Conservation (phyloP, 2,888 invertebrate species). For the Drosophila paramelanica region DNA sequence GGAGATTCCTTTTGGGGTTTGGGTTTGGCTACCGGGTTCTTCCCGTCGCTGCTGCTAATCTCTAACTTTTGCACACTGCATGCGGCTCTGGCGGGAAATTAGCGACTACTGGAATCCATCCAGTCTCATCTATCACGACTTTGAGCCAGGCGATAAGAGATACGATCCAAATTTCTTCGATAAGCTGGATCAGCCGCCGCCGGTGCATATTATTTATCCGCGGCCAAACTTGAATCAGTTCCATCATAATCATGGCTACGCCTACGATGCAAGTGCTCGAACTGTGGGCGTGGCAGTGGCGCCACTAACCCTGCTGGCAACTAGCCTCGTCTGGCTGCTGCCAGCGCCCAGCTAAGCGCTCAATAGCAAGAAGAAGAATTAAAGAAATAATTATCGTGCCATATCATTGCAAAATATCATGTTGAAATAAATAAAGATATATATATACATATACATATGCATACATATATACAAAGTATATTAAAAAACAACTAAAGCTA, state of each 20-base stretch:
- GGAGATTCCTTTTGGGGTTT: neutral
- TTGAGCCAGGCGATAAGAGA: slow-evolving; percentile 82
- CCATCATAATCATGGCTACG: slow-evolving; percentile 46
- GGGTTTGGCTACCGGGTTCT: neutral
- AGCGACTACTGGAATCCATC: slow-evolving; percentile 87
- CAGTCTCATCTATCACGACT: slow-evolving; percentile 88
- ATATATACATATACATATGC: slow-evolving; percentile 23
- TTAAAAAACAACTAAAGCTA: slow-evolving; percentile 21
- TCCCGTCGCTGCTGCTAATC: slow-evolving; percentile 5
- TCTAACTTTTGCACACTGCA: slow-evolving; percentile 1
- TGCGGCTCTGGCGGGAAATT: slow-evolving; percentile 16
- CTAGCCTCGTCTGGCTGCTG: slow-evolving; percentile 41
- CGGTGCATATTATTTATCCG: slow-evolving; percentile 89
- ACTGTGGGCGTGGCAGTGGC: slow-evolving; percentile 30
- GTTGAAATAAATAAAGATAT: slow-evolving; percentile 40
- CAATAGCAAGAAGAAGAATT: neutral
- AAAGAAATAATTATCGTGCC: slow-evolving; percentile 64
- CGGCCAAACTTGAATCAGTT: slow-evolving; percentile 85
- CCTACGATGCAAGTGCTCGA: slow-evolving; percentile 31
- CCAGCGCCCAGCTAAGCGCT: slow-evolving; percentile 62
- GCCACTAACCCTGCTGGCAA: slow-evolving; percentile 38
- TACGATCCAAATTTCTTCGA: slow-evolving; percentile 87
- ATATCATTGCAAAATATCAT: slow-evolving; percentile 75
- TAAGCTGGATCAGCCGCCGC: slow-evolving; percentile 88
- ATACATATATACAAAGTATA: slow-evolving; percentile 40